phyloP scores from a whole-genome alignment of 2,113 vertebrate genomes.

The Canis aureus region DNA sequence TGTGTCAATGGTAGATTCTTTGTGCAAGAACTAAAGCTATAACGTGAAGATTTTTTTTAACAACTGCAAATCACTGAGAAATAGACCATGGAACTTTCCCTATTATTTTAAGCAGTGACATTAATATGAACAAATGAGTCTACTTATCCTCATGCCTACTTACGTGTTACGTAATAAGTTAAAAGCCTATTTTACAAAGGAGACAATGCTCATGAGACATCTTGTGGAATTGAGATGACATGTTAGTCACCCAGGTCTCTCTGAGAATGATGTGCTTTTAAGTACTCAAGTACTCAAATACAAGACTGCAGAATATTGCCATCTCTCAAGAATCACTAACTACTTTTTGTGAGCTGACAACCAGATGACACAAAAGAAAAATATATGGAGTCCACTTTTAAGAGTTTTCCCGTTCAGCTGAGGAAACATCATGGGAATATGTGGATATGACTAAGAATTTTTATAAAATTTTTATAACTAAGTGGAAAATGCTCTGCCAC shows the following conservation, averaged over 20 bases:
- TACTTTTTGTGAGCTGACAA: neutral
- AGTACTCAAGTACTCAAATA: neutral
- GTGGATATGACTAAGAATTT: neutral
- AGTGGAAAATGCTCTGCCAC: neutral
- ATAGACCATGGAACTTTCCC: neutral
- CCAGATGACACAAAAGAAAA: neutral
- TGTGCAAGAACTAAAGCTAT: neutral
- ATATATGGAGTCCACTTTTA: neutral
- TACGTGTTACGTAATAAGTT: neutral
- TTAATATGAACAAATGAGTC: neutral
- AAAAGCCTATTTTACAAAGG: neutral
- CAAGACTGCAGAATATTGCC: neutral
- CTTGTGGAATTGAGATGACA: neutral
- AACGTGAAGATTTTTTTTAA: neutral
- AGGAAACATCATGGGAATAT: neutral
- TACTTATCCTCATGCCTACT: neutral
- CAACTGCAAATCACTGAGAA: neutral
- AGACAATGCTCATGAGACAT: neutral
- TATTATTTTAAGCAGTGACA: neutral
- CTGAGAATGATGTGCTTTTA: neutral
- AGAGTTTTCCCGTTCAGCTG: neutral
- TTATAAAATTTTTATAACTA: neutral
- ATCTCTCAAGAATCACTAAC: neutral
- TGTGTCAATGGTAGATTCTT: neutral
- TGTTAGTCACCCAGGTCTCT: neutral